Percentiles rank a stretch among this genome's conserved stretches.
These are phyloP conservation scores for Ellobium chinense DNA, from an alignment of 2,888 invertebrate genomes.

Conservation along the genomic window DNA sequence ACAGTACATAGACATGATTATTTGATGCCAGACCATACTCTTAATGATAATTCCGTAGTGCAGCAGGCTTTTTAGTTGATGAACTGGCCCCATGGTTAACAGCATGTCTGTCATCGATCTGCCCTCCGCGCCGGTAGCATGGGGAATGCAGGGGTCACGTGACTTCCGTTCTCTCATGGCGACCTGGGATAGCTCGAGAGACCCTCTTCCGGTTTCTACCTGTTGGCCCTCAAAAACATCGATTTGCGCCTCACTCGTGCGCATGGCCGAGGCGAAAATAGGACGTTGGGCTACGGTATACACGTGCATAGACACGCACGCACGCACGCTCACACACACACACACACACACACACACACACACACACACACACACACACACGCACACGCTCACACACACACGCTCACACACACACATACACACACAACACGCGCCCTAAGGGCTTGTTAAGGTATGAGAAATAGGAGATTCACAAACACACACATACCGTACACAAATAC, in stretches of 20 bases:
- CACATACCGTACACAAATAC: no score
- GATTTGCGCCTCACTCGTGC: conserved; percentile 10
- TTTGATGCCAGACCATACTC: no score
- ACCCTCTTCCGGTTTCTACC: background rate
- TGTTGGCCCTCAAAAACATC: conserved; percentile 25
- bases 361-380: conserved; percentile 1
- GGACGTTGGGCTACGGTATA: no score
- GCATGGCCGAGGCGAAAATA: no score
- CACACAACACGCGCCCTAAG: background rate
- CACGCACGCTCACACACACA: background rate
- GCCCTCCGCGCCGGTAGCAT: background rate
- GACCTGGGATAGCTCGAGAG: no score
- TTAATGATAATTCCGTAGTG: no score
- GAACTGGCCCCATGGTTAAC: no score
- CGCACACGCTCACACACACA: background rate
- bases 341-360: background rate
- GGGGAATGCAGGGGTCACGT: background rate
- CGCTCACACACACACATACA: background rate
- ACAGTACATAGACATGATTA: no score
- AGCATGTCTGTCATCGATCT: background rate
- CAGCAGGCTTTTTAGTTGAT: no score
- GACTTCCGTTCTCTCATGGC: background rate
- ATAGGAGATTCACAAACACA: background rate
- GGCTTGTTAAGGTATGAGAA: background rate
- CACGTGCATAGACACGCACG: background rate